phyloP scores from a whole-genome alignment of 2,797 vertebrate species.

The Xenentodon cancila region DNA sequence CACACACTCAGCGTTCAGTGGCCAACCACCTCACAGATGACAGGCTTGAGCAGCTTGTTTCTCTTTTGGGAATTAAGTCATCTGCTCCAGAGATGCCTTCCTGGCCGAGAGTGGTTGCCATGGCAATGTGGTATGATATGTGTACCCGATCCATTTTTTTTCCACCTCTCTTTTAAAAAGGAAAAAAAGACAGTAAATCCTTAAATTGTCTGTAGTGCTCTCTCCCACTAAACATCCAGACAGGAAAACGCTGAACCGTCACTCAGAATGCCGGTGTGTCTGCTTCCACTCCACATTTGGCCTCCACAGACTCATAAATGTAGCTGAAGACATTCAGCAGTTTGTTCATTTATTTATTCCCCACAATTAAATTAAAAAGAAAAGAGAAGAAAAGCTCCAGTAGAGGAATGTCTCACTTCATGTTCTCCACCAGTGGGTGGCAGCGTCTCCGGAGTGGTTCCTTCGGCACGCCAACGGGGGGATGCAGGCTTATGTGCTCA shows the following conservation, averaged over 20 bases:
- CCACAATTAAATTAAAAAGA: no score
- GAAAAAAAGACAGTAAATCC: no score
- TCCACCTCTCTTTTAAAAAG: not conserved
- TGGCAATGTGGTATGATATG: slow-evolving; percentile 40
- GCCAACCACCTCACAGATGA: slow-evolving; percentile 13
- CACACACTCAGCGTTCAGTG: slow-evolving; percentile 10
- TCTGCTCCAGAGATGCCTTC: slow-evolving; percentile 44
- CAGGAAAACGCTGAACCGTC: no score
- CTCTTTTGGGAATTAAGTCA: slow-evolving; percentile 59
- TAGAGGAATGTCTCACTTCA: slow-evolving; percentile 30
- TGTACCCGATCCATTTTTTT: slow-evolving; percentile 44
- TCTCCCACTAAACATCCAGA: not conserved
- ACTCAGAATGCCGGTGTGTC: no score
- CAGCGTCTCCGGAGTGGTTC: slow-evolving; percentile 51
- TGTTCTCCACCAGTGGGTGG: slow-evolving; percentile 65
- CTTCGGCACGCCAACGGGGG: slow-evolving; percentile 8
- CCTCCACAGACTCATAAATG: no score
- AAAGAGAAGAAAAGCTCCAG: not conserved
- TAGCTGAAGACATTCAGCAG: no score
- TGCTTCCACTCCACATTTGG: no score
- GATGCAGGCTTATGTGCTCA: slow-evolving; percentile 33
- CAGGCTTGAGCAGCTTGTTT: slow-evolving; percentile 40
- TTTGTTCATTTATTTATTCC: no score
- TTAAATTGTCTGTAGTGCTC: not conserved
- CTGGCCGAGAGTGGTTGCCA: slow-evolving; percentile 34